Base-by-base conservation (phyloP, 2,888 invertebrate genomes). In the Drosophila limbata region DNA sequence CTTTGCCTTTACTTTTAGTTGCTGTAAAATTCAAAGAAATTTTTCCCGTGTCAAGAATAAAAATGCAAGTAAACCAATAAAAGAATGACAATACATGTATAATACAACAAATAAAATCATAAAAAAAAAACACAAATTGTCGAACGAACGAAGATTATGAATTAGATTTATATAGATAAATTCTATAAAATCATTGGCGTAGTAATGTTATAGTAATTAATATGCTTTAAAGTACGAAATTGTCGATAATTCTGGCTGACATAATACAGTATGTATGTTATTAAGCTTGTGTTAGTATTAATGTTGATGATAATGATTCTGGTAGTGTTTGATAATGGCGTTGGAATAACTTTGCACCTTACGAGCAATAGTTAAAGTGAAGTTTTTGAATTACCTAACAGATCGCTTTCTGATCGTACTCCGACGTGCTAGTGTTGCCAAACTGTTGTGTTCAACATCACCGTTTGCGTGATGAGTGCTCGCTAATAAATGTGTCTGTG, bases 371-470 rank as follows among this genome's bases (percentile, higher is more conserved):
- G 50, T 73, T 68, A 67, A 68, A 68, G 69, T 77, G 81, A 77
- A 64, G 44, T 67, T 73, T 77, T 35, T 64, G 84, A 93, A 93
- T 94, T 93, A 96, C 96, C 96, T 95, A 94, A 95, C 93, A 74
- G 96, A 95, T 92, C 95, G 94, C 94, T 95, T 94, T 92, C 94
- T 92, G 89, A 94, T 94, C 84, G 95, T 95, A 92, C 93, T 95
- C 90, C 95, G 94, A 88, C 95, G 94, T 85, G 95, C 96, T 91
- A 96, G 94, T 91, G 95, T 94, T 91, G 95, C 94, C 90, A 96
- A 94, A 89, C 95, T 94, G 87, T 95, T 90, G 81, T 92, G 91
- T 86, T 92, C 92, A 79, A 89, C 88, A 88, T 92, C 92, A 91
- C 90, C 91, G 88, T 92, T 91, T 61, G 84, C 77, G 60, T 91